Evolutionary conservation across 2,888 invertebrate genomes (phyloP), one percentile per base, ranked within the genome.

Genomic region (Lissocephala sabroskyi): DNA sequence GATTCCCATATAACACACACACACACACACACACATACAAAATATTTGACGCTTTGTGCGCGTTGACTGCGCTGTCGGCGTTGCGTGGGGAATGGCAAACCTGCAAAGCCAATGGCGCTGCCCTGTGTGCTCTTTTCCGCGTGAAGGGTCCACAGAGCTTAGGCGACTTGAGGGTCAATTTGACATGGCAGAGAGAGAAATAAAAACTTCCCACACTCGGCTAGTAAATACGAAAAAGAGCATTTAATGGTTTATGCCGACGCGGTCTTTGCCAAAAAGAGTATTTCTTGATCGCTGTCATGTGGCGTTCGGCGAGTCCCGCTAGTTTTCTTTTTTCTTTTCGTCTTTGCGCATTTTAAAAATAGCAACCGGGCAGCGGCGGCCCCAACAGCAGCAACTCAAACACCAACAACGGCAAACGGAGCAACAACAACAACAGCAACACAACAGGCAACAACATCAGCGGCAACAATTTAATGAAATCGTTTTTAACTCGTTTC

Each of bases 401-500:
- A 41, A 41, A 16, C 41, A 41, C 5, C 28, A 53, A 42, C 57
- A 47, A 48, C 65, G 64, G 56, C 59, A 56, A 53, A 51, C n/a
- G n/a, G 57, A 45, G 37, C 49, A 65, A 29, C 35, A 37, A 47
- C 37, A 35, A 37, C 14, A 29, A 23, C 1, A 30, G 11, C 29
- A 18, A 16, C 30, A 28, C 30, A 32, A 32, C 30, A 49, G 13
- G 13, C 30, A 32, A 41, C 35, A 41, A 48, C 35, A 41, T 16
- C 45, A 45, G 62, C 56, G 59, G 59, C 55, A 57, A 66, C 61
- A 68, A 64, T 75, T 81, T 73, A 65, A 71, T 63, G 66, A 73
- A 71, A 66, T 65, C 66, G 70, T 62, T 71, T 81, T 80, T 74
- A 79, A 60, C 66, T 67, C 61, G 75, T 76, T 79, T 78, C 67